A percentile compares a stretch with the other conserved stretches of the same genome.
These are phyloP conservation scores for Picathartes gymnocephalus DNA, from an alignment of 2,113 vertebrate species.

Conservation along the genomic window DNA sequence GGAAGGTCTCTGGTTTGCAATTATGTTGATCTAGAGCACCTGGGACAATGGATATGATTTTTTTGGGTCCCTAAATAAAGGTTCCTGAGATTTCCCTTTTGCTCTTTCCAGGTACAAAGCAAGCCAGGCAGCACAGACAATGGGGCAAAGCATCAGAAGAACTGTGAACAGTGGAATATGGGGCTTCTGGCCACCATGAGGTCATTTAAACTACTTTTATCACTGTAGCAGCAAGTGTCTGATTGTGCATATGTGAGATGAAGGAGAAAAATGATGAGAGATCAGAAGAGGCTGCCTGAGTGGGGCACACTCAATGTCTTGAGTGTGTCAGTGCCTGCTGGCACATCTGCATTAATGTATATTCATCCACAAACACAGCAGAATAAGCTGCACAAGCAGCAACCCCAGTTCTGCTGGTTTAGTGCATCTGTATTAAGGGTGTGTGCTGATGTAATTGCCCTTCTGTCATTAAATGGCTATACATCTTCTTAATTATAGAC, in stretches of 20 bases:
- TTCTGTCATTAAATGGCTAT: not conserved
- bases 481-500: conserved; percentile 31
- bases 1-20: not conserved
- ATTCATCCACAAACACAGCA: not conserved
- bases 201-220: not conserved
- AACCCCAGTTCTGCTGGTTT: conserved; percentile 51
- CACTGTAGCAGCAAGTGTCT: not conserved
- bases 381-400: not conserved
- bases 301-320: not conserved
- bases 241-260: not conserved
- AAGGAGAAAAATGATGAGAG: not conserved
- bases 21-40: not conserved
- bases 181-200: not conserved
- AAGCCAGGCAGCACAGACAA: not conserved
- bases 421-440: not conserved
- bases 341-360: not conserved
- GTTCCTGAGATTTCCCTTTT: not conserved
- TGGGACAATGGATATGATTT: not conserved
- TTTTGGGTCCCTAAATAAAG: not conserved
- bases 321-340: not conserved
- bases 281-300: not conserved
- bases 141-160: not conserved
- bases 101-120: not conserved
- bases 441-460: not conserved
- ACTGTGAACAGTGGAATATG: not conserved